Conservation (phyloP, 1,140 invertebrate species). For the Hycleus phaleratus region DNA sequence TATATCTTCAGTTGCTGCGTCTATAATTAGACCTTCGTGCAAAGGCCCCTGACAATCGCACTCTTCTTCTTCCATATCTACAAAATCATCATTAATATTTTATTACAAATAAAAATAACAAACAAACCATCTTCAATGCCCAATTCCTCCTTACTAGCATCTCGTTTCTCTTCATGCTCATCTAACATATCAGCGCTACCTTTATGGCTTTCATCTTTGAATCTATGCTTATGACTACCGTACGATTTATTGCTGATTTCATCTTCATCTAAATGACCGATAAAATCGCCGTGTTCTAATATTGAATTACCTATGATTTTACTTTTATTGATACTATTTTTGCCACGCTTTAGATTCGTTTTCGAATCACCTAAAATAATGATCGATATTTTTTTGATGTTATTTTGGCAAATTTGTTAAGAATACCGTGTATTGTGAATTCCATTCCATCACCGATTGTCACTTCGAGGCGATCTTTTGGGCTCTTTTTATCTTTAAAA, state of each 20-base stretch:
- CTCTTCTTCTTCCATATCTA: slow-evolving; percentile 54
- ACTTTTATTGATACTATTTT: slow-evolving; percentile 38
- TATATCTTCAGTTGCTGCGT: slow-evolving; percentile 54
- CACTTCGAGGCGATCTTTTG: slow-evolving; percentile 79
- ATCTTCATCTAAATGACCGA: slow-evolving; percentile 51
- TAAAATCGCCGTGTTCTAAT: slow-evolving; percentile 36
- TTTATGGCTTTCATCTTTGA: slow-evolving; percentile 83
- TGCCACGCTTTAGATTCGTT: slow-evolving; percentile 27
- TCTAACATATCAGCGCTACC: slow-evolving; percentile 76
- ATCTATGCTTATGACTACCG: slow-evolving; percentile 83
- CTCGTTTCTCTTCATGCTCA: slow-evolving; percentile 78
- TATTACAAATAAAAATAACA: too few relatives aligned
- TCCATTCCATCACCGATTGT: slow-evolving; percentile 86
- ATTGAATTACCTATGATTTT: slow-evolving; percentile 41
- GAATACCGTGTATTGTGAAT: slow-evolving; percentile 80
- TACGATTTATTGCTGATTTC: slow-evolving; percentile 85
- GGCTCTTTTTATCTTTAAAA: slow-evolving; percentile 75
- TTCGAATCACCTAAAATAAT: slow-evolving; percentile 28
- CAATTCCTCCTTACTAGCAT: slow-evolving; percentile 83
- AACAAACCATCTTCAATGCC: slow-evolving; percentile 58
- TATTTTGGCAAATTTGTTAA: slow-evolving; percentile 19
- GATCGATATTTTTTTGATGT: background rate
- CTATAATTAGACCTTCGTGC: slow-evolving; percentile 46
- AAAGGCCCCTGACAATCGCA: slow-evolving; percentile 50
- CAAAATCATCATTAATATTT: slow-evolving; percentile 4